These are phyloP conservation scores for Hippopotamyrus pictus DNA, from an alignment of 2,797 vertebrate genomes.

Conservation along the genomic window DNA sequence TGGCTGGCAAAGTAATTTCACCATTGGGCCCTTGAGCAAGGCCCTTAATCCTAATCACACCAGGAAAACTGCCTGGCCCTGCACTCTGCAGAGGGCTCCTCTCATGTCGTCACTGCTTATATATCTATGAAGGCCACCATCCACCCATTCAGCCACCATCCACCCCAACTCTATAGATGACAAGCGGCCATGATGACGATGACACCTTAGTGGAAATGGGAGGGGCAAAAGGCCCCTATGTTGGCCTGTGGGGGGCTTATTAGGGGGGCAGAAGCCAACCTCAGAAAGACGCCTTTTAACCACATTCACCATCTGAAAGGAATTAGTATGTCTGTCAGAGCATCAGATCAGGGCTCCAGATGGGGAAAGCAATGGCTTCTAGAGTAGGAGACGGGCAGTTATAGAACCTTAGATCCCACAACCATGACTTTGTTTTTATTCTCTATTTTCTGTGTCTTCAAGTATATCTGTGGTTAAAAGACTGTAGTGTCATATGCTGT, in stretches of 20 bases:
- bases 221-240: constrained; percentile 20
- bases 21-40: background rate
- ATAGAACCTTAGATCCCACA: background rate
- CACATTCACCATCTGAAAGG: background rate
- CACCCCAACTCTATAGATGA: background rate
- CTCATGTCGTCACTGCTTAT: background rate
- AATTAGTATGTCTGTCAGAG: background rate
- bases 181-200: background rate
- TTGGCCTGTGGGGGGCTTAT: constrained; percentile 25
- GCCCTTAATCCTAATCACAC: background rate
- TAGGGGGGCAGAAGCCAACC: background rate
- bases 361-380: background rate
- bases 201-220: constrained; percentile 30
- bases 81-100: background rate
- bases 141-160: background rate
- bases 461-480: background rate
- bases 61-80: background rate
- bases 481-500: background rate
- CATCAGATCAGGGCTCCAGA: background rate
- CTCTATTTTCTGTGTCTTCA: background rate
- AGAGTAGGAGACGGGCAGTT: background rate
- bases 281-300: background rate
- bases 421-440: background rate
- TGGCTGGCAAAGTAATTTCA: background rate
- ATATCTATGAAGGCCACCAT: background rate